Evolutionary conservation across 2,888 invertebrate species (phyloP).

Genomic region (Anthoptus insignis): DNA sequence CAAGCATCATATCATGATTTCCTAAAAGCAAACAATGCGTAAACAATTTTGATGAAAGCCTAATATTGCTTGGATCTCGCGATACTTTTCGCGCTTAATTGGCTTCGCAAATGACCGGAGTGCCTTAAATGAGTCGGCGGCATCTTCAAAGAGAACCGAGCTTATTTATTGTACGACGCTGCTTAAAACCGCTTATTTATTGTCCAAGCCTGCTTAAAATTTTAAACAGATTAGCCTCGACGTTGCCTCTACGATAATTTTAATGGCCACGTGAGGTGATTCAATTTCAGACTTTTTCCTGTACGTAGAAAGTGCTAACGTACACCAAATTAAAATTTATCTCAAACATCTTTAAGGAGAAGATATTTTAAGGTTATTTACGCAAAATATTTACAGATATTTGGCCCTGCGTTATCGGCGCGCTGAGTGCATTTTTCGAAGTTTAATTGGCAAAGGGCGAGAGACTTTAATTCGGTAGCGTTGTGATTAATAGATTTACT

Average conservation of each 20-base stretch:
- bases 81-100: slow-evolving; percentile 82
- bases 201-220: slow-evolving; percentile 58
- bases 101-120: slow-evolving; percentile 72
- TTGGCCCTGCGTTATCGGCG: slow-evolving; percentile 25
- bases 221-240: slow-evolving; percentile 76
- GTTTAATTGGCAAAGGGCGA: slow-evolving; percentile 25
- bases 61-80: slow-evolving; percentile 62
- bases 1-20: slow-evolving; percentile 59
- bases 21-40: slow-evolving; percentile 69
- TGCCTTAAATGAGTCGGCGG: slow-evolving; percentile 76
- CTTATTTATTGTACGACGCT: slow-evolving; percentile 69
- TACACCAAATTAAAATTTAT: slow-evolving; percentile 35
- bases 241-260: slow-evolving; percentile 70
- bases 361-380: slow-evolving; percentile 33
- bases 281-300: slow-evolving; percentile 67
- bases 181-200: slow-evolving; percentile 67
- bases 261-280: slow-evolving; percentile 66
- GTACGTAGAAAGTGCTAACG: slow-evolving; percentile 51
- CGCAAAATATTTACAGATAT: slow-evolving; percentile 30
- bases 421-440: slow-evolving; percentile 26
- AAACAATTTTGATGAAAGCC: slow-evolving; percentile 77
- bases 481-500: slow-evolving; percentile 25
- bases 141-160: slow-evolving; percentile 69
- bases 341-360: slow-evolving; percentile 30
- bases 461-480: slow-evolving; percentile 27